Percentiles rank a stretch among this genome's conserved stretches.
phyloP scores from a whole-genome alignment of 2,113 vertebrate genomes.

The Phoxinus phoxinus region DNA sequence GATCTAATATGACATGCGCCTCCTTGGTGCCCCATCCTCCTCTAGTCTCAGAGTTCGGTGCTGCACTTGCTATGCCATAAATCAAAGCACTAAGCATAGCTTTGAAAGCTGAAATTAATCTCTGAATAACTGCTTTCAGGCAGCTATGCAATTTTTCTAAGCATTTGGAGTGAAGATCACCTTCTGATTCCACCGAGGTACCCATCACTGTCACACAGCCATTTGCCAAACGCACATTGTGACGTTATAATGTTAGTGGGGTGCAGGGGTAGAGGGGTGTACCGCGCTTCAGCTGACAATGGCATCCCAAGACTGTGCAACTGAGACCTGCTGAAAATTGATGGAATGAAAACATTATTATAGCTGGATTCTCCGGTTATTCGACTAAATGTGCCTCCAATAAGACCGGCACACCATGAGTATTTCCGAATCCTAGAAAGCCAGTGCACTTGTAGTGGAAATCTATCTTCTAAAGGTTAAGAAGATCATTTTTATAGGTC shows the following conservation, averaged over 20 bases:
- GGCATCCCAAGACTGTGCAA: constrained; percentile 52
- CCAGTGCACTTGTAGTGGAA: not conserved
- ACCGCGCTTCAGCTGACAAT: not conserved
- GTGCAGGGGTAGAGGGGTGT: not conserved
- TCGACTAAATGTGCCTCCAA: not conserved
- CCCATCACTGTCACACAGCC: not conserved
- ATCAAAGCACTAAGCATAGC: constrained; percentile 29
- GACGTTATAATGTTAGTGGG: not conserved
- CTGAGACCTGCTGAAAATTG: constrained; percentile 49
- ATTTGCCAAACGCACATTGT: not conserved
- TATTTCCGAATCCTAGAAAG: constrained; percentile 32
- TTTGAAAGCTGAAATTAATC: constrained; percentile 31
- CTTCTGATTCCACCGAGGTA: not conserved
- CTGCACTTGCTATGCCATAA: constrained; percentile 43
- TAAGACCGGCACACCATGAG: not conserved
- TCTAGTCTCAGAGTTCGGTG: constrained; percentile 27
- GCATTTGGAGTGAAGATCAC: not conserved
- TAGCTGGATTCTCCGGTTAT: constrained; percentile 3
- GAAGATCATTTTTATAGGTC: constrained; percentile 18
- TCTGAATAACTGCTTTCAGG: constrained; percentile 13
- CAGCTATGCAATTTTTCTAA: constrained; percentile 21
- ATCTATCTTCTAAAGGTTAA: constrained; percentile 17
- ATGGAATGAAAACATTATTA: constrained; percentile 59
- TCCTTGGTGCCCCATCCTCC: not conserved
- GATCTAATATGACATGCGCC: constrained; percentile 22